Base-by-base conservation (phyloP, 2,888 invertebrate species). In the Dolichomitus sp. region DNA sequence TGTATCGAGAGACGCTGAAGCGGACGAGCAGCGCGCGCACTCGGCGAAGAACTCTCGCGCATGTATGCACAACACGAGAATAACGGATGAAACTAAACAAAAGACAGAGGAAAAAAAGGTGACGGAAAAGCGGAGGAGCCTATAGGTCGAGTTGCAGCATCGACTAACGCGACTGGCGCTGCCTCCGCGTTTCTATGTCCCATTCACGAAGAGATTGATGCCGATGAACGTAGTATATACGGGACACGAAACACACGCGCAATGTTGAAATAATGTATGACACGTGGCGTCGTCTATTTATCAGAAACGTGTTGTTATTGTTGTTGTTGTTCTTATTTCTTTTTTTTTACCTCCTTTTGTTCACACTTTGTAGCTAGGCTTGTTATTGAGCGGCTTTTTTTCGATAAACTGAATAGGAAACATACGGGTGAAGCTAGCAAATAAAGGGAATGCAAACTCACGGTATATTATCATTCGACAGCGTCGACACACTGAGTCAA, bases 251-350 rank as follows among this genome's bases (percentile, higher is more conserved):
- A 45, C 68, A 61, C 61, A 27, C 12, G 17, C 66, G 33, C 50
- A 50, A 42, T 57, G 69, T 70, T 70, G 50, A 65, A 75, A 73
- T 82, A 75, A 82, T 50, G 70, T 65, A 65, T 33, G 66, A 61
- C 73, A 76, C 63, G 30, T 42, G 37, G 30, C 17, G 72, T 54
- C 66, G 52, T 73, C 37, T 68, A 61, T 81, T 72, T 77, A 77
- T 81, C 68, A 37, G 14, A 37, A 59, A 37, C 37, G 7, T 9
- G 37, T 33, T 37, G 37, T 9, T 33, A 0, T 33, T 33, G 2
- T 33, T 33, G 33, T 33, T 33, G 33, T 33, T 33, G 33, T 33
- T 33, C 2, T 33, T 7, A 4, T 37, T 9, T 6, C 0, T 37
- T 59, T 42, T 74, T 40, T 54, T 50, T 19, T 63, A 11, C 42